Base-by-base conservation (phyloP, 1,140 invertebrate species). In the Lepidostoma basale region DNA sequence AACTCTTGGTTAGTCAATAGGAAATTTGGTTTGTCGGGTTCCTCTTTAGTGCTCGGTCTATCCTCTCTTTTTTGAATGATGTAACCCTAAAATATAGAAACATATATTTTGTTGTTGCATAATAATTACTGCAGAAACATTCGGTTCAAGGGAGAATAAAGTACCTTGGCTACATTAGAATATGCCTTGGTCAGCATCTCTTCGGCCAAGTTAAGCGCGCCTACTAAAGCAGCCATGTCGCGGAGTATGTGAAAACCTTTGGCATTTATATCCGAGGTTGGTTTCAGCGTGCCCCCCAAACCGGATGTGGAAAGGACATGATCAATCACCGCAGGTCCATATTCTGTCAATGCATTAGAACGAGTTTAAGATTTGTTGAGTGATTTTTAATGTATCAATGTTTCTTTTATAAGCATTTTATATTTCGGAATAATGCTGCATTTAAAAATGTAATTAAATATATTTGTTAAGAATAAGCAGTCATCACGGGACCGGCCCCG, bases 321-420 rank as follows among this genome's bases (percentile, higher is more conserved):
- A 74, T 98, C 96, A 59, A 99, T 89, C 12, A 99, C 78, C 2
- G 93, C 85, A 23, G 94, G 88, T 26, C 97, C 97, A 87, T 92
- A 97, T 78, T 93, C 92, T 91, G 78, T 22, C 77, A 73, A 67
- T n/a, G n/a, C n/a, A 30, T 76, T 60, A 39, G 18, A 26, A 12
- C n/a, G 33, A 8, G n/a, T 36, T 8, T 36, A 36, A 8, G 6
- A 36, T 8, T 36, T 8, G 6, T 36, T 36, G 33, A 36, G 33
- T 33, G 6, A 33, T n/a, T n/a, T n/a, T n/a, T n/a, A n/a, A n/a
- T n/a, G n/a, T n/a, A n/a, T n/a, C n/a, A n/a, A n/a, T n/a, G n/a
- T n/a, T n/a, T n/a, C n/a, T n/a, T n/a, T n/a, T n/a, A n/a, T n/a
- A n/a, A n/a, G n/a, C n/a, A n/a, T n/a, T n/a, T n/a, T n/a, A n/a